Percentiles rank a stretch among this genome's conserved stretches.
phyloP scores from a whole-genome alignment of 2,797 vertebrate genomes.

The Squalus acanthias region DNA sequence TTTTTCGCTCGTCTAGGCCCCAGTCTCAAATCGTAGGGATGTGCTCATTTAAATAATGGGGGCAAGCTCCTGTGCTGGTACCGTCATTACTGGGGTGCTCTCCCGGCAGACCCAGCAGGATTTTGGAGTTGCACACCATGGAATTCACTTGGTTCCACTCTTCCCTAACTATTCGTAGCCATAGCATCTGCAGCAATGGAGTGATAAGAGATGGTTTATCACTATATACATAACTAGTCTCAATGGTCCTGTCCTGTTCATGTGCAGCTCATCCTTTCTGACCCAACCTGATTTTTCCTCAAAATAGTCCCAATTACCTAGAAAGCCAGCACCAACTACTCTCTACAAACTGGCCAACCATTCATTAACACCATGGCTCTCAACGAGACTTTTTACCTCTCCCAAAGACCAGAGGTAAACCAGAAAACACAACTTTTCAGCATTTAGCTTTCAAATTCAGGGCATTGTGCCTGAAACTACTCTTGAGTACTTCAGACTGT shows the following conservation, averaged over 20 bases:
- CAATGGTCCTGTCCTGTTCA: background rate
- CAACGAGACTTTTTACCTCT: background rate
- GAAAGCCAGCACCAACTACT: background rate
- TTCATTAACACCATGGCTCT: background rate
- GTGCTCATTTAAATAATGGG: background rate
- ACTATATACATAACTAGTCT: background rate
- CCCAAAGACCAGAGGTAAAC: background rate
- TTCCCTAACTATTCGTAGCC: background rate
- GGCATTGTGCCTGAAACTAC: background rate
- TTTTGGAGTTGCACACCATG: background rate
- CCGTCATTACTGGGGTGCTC: background rate
- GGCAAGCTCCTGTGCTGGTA: background rate
- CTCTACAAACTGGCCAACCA: background rate
- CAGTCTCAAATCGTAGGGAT: background rate
- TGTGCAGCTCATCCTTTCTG: background rate
- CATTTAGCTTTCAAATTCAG: background rate
- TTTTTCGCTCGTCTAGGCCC: too few species aligned
- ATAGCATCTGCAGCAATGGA: background rate
- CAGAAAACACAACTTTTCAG: background rate
- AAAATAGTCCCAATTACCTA: background rate
- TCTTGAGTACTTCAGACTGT: background rate
- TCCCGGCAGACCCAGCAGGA: background rate
- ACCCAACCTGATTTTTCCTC: background rate
- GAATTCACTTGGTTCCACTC: background rate
- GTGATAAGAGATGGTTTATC: background rate